phyloP scores from a whole-genome alignment of 2,888 invertebrate species.

The Cistogaster globosa region DNA sequence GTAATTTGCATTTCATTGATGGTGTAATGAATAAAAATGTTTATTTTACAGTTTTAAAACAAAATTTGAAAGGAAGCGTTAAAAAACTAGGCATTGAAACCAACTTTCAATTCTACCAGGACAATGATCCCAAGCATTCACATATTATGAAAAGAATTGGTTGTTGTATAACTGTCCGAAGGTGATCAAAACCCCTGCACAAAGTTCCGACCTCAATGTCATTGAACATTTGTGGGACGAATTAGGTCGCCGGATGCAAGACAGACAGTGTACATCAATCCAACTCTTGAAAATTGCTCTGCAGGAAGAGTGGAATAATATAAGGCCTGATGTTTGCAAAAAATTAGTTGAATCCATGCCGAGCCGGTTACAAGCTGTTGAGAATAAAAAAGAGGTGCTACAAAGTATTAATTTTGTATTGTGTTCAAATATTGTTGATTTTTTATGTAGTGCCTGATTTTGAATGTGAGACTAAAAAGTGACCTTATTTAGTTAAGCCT shows the following conservation, averaged over 20 bases:
- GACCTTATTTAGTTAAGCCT: conserved; percentile 12
- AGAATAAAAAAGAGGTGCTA: conserved; percentile 19
- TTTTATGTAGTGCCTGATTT: conserved; percentile 19
- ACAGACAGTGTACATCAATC: conserved; percentile 1
- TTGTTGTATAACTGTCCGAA: conserved; percentile 21
- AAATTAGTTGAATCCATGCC: no score
- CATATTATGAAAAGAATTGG: conserved; percentile 9
- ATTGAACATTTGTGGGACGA: no score
- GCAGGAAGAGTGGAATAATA: conserved; percentile 6
- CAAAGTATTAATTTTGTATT: neutral
- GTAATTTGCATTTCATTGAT: no score
- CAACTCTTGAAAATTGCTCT: conserved; percentile 1
- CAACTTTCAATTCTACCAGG: no score
- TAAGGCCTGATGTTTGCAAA: neutral
- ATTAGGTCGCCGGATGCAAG: no score
- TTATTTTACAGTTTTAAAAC: conserved; percentile 22
- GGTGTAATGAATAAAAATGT: conserved; percentile 15
- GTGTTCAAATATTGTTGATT: neutral
- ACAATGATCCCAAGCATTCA: no score
- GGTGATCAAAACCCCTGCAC: conserved; percentile 25
- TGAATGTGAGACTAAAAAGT: conserved; percentile 2
- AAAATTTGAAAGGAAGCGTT: neutral
- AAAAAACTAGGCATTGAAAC: neutral
- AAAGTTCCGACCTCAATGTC: no score
- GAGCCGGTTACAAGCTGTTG: neutral